Evolutionary conservation across 2,797 vertebrate genomes (phyloP).

Genomic region (Brachyalestes nurse): DNA sequence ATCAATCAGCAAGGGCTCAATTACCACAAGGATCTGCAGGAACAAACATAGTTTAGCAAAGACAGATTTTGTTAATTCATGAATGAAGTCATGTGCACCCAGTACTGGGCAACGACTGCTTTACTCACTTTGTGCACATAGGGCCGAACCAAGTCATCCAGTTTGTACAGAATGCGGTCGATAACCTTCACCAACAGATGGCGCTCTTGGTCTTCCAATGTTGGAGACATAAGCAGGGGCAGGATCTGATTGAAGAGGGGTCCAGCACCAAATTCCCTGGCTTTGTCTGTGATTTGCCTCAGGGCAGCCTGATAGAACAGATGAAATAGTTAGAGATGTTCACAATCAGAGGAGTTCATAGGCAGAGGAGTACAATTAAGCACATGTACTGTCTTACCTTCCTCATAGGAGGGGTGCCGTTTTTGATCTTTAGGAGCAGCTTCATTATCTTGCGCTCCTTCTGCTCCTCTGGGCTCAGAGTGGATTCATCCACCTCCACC

Average conservation of each 20-base stretch:
- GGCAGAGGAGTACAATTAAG: not conserved
- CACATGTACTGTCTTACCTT: constrained; percentile 76
- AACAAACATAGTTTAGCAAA: not conserved
- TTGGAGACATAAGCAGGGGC: constrained; percentile 96
- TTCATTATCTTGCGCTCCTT: constrained; percentile 99
- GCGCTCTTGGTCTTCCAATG: constrained; percentile 97
- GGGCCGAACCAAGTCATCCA: constrained; percentile 96
- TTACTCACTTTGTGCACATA: constrained; percentile 94
- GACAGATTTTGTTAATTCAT: not conserved
- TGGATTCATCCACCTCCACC: constrained; percentile 99
- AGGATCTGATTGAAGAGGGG: constrained; percentile 98
- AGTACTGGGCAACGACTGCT: rapidly evolving
- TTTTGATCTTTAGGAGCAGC: constrained; percentile 97
- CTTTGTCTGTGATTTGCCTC: constrained; percentile 98
- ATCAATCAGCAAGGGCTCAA: constrained; percentile 97
- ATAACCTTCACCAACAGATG: constrained; percentile 99
- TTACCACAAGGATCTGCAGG: constrained; percentile 94
- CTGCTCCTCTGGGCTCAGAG: constrained; percentile 96
- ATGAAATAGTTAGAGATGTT: not conserved
- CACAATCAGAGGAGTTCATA: not conserved
- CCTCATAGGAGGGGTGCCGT: constrained; percentile 98
- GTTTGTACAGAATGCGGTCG: constrained; percentile 96
- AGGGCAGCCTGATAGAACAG: constrained; percentile 85
- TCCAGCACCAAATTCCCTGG: constrained; percentile 96
- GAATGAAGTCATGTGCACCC: not conserved